These are phyloP conservation scores for Dermochelys coriacea DNA, from an alignment of 2,797 vertebrate species.

Conservation along the genomic window DNA sequence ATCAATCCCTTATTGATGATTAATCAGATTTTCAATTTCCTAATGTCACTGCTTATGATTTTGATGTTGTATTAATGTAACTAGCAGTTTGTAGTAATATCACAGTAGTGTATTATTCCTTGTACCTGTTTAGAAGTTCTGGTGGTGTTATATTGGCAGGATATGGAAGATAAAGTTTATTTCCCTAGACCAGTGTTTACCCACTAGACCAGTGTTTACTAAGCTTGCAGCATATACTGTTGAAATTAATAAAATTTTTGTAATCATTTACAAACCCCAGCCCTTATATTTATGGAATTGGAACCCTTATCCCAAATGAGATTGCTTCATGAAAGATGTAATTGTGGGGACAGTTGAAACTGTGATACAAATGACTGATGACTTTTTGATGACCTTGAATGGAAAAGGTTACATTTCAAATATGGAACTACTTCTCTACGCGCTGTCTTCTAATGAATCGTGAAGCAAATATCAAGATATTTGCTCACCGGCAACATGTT, in stretches of 20 bases:
- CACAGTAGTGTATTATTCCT: background rate
- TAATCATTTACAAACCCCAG: background rate
- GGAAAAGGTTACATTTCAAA: constrained; percentile 33
- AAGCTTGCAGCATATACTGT: background rate
- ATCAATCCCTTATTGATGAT: background rate
- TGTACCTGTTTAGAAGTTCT: background rate
- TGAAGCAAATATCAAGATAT: constrained; percentile 52
- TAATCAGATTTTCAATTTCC: background rate
- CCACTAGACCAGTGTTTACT: background rate
- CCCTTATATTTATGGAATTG: background rate
- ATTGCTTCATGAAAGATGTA: background rate
- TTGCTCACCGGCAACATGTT: constrained; percentile 38
- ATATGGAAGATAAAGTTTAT: background rate
- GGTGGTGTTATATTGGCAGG: background rate
- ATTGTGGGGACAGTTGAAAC: background rate
- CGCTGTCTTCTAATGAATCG: constrained; percentile 5
- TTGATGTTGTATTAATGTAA: background rate
- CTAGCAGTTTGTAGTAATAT: background rate
- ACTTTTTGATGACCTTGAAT: background rate
- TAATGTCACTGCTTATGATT: background rate
- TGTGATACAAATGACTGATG: constrained; percentile 13
- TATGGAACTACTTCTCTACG: constrained; percentile 13
- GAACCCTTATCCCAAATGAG: background rate
- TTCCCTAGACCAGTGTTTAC: background rate
- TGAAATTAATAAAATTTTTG: background rate